Evolutionary conservation across 2,888 invertebrate species (phyloP), one percentile per base, ranked within the genome.

Genomic region (Cryptocephalus primarius): DNA sequence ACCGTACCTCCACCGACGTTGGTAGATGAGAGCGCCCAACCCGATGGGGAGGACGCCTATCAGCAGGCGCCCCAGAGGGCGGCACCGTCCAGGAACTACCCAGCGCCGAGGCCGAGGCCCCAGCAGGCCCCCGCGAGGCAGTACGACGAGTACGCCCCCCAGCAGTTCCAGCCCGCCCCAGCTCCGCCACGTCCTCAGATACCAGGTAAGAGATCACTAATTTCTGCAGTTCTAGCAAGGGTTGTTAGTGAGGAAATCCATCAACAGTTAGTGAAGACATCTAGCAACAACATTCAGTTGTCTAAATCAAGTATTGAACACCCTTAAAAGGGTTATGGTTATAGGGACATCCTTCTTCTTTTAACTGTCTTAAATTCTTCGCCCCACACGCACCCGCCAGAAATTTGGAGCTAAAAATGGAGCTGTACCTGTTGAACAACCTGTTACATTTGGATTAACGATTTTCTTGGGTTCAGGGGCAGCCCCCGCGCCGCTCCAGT

Each of bases 1-100:
- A 88, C 88, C 0, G 88, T 89, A 9, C 76, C 80, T 10, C 78
- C 79, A 0, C 78, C 79, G 44, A 79, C 79, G 1, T 67, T 79
- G 2, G 79, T 77, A 11, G 77, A 78, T 47, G 78, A 79, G 62
- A 73, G 76, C 58, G 68, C 33, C 68, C 70, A 65, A 33, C 59
- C 59, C 43, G 55, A 48, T 31, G 43, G 49, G 9, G 48, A 49
- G 12, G 48, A 45, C 46, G 54, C 48, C 52, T 52, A 45, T 12
- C 47, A 51, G 53, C 51, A 51, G 42, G 59, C 49, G 11, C 52
- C 57, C 11, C 49, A 41, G 47, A 49, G 59, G 32, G 55, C 62
- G 43, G 48, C 60, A 8, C 60, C 64, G 11, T 54, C 50, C 34
- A 51, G 48, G 39, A 47, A 33, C 9, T 39, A 46, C 48, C 48